These are phyloP conservation scores for Sylvilagus bachmani DNA, from an alignment of 2,113 vertebrate genomes.

Conservation along the genomic window DNA sequence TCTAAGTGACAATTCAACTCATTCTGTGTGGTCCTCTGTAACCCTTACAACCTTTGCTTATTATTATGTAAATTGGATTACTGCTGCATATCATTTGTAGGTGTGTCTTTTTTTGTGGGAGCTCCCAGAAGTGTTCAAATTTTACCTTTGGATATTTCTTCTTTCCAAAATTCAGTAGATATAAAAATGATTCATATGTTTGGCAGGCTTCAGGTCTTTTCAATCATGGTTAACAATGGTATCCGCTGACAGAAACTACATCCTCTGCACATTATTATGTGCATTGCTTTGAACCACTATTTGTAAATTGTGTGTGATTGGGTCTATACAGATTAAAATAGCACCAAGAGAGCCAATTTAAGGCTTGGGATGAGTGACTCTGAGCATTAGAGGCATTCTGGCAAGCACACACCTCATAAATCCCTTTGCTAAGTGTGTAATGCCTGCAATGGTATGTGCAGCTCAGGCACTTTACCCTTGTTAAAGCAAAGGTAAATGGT, in stretches of 20 bases:
- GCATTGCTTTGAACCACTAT: constrained; percentile 57
- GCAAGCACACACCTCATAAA: constrained; percentile 59
- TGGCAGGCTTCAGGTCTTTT: constrained; percentile 63
- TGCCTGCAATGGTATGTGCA: constrained; percentile 62
- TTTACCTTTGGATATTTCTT: constrained; percentile 64
- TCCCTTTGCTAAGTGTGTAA: constrained; percentile 66
- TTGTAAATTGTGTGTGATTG: constrained; percentile 68
- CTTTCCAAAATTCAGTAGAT: constrained; percentile 20
- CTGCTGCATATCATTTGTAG: background rate
- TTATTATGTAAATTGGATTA: constrained; percentile 37
- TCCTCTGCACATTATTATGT: constrained; percentile 62
- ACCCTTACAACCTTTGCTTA: constrained; percentile 8
- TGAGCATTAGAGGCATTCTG: constrained; percentile 77
- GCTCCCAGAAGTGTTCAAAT: background rate
- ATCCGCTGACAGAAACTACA: constrained; percentile 67
- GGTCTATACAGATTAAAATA: constrained; percentile 79
- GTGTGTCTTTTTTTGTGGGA: background rate
- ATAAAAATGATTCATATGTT: constrained; percentile 58
- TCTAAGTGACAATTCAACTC: background rate
- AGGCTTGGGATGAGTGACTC: constrained; percentile 77
- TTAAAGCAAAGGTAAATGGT: constrained; percentile 79
- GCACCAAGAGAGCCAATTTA: constrained; percentile 72
- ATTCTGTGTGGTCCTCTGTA: background rate
- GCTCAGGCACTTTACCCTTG: constrained; percentile 61
- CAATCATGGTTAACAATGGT: constrained; percentile 77